Percentiles rank a stretch among this genome's conserved stretches.
phyloP scores from a whole-genome alignment of 2,113 vertebrate species.

The Vulpes ferrilata region DNA sequence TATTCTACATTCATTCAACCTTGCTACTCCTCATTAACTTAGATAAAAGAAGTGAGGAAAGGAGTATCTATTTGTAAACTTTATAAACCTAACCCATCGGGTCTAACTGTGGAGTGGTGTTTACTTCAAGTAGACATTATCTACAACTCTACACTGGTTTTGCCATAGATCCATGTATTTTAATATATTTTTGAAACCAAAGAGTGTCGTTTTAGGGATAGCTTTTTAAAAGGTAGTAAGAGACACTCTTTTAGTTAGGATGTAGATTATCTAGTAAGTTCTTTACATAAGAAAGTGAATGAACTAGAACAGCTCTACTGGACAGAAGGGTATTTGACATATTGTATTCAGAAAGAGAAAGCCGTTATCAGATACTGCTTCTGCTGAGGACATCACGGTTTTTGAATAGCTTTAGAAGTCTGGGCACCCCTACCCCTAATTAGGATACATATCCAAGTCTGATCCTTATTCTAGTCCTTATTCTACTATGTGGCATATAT shows the following conservation, averaged over 20 bases:
- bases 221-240: background rate
- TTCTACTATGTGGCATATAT: background rate
- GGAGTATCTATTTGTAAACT: background rate
- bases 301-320: background rate
- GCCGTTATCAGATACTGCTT: background rate
- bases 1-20: background rate
- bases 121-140: background rate
- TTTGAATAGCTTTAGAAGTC: background rate
- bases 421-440: background rate
- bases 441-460: background rate
- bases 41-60: too few relatives aligned
- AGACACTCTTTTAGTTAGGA: background rate
- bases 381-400: background rate
- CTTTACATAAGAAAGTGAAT: background rate
- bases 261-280: background rate
- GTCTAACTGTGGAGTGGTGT: background rate
- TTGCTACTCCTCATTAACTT: background rate
- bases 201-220: background rate
- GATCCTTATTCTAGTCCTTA: background rate
- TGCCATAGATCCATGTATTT: background rate
- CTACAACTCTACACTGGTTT: background rate
- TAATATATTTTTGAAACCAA: background rate
- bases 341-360: background rate
- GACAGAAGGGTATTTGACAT: background rate
- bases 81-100: background rate